phyloP scores from a whole-genome alignment of 2,888 invertebrate species.

The Stratiomys singularior region DNA sequence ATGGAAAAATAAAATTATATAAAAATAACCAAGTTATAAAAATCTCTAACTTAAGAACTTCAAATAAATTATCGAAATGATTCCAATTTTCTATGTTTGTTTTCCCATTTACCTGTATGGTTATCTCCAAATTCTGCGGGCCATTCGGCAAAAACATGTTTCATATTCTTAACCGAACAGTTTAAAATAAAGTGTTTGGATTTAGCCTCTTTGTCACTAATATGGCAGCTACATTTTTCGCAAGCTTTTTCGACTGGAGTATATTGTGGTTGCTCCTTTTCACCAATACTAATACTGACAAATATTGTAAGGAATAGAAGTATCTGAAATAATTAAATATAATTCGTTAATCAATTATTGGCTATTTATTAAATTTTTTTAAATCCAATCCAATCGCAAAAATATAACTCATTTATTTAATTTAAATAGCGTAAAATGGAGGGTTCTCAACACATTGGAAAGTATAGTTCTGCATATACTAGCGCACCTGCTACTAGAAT shows the following conservation, averaged over 20 bases:
- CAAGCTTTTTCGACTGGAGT: slow-evolving; percentile 61
- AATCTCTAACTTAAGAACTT: too few species aligned
- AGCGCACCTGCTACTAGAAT: too few species aligned
- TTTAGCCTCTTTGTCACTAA: slow-evolving; percentile 56
- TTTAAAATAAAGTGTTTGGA: slow-evolving; percentile 58
- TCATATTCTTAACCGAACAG: slow-evolving; percentile 60
- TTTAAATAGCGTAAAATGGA: too few species aligned
- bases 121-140: slow-evolving; percentile 60
- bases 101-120: slow-evolving; percentile 57
- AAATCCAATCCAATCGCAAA: too few species aligned
- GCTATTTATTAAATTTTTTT: not conserved
- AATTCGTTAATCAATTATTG: not conserved
- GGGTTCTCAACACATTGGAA: too few species aligned
- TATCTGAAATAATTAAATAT: slow-evolving; percentile 33
- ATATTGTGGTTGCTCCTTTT: not conserved
- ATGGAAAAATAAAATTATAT: too few species aligned
- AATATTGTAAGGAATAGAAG: slow-evolving; percentile 14
- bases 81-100: too few species aligned
- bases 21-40: too few species aligned
- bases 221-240: slow-evolving; percentile 59
- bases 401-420: too few species aligned
- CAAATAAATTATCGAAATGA: too few species aligned
- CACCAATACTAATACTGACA: slow-evolving; percentile 51
- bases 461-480: too few species aligned
- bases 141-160: slow-evolving; percentile 63